Evolutionary conservation across 30 jellyfish, hydroid and myxozoan species (phyloP).

Genomic region (Aurelia aurita): DNA sequence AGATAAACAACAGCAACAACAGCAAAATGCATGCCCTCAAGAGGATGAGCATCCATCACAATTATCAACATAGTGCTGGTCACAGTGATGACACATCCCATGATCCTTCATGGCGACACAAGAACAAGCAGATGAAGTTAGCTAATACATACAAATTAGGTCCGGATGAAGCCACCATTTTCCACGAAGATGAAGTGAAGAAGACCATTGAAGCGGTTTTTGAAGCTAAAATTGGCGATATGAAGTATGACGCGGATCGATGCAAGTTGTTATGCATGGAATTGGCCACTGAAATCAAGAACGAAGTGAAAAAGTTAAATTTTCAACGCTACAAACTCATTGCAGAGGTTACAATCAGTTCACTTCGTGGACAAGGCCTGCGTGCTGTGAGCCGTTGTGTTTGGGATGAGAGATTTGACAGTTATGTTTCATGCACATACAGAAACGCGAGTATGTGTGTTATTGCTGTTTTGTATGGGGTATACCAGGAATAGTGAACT

Average conservation of each 20-base stretch:
- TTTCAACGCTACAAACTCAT: conserved; percentile 52
- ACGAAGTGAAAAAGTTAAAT: conserved; percentile 37
- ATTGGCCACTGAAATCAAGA: conserved; percentile 50
- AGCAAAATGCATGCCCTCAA: conserved; percentile 10
- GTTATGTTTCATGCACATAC: conserved; percentile 51
- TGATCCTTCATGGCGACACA: conserved; percentile 5
- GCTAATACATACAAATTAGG: conserved; percentile 72
- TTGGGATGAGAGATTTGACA: conserved; percentile 72
- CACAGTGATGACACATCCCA: conserved; percentile 52
- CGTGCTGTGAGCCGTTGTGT: conserved; percentile 65
- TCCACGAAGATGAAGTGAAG: conserved; percentile 38
- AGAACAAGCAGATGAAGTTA: conserved; percentile 4
- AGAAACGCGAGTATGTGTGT: conserved; percentile 59
- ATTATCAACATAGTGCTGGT: not conserved
- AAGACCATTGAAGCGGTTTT: conserved; percentile 27
- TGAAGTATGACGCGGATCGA: conserved; percentile 37
- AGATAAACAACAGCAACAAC: too few species aligned
- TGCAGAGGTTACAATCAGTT: conserved; percentile 37
- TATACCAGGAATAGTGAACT: conserved; percentile 48
- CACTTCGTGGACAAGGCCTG: conserved; percentile 63
- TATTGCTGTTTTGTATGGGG: conserved; percentile 61
- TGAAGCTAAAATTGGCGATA: conserved; percentile 31
- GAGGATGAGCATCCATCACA: not conserved
- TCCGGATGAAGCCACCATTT: conserved; percentile 40
- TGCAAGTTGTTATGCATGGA: conserved; percentile 54